These are phyloP conservation scores for Nomada fabriciana DNA, from an alignment of 2,888 invertebrate species.

Conservation along the genomic window DNA sequence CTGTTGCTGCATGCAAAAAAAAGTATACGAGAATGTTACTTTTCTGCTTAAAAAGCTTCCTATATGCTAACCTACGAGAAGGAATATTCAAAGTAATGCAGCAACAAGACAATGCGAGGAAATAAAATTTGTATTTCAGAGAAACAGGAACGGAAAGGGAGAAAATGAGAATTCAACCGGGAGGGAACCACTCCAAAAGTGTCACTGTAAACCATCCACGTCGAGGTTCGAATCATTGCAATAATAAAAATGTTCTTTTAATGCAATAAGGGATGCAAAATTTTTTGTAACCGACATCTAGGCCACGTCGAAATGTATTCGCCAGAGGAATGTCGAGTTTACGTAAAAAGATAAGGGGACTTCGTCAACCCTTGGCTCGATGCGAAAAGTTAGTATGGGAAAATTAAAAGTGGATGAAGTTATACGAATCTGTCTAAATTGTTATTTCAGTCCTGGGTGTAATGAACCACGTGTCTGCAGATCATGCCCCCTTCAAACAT, in stretches of 20 bases:
- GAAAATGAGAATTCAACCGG: not conserved
- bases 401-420: not conserved
- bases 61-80: no score
- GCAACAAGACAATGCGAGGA: not conserved
- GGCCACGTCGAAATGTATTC: conserved; percentile 12
- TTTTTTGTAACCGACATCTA: not conserved
- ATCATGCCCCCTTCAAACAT: conserved; percentile 4
- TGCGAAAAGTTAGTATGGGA: conserved; percentile 2
- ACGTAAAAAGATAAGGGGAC: conserved; percentile 19
- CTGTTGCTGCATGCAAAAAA: conserved; percentile 40
- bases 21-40: conserved; percentile 15
- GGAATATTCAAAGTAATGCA: not conserved
- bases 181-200: not conserved
- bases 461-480: not conserved
- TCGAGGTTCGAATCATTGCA: conserved; percentile 38
- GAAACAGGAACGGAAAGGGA: not conserved
- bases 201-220: not conserved
- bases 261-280: not conserved
- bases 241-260: not conserved
- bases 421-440: conserved; percentile 1
- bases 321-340: conserved; percentile 31
- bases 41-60: not conserved
- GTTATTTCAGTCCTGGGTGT: not conserved
- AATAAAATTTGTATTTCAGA: conserved; percentile 6
- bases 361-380: not conserved